Percentiles rank a stretch among this genome's conserved stretches.
These are phyloP conservation scores for Acrocephalus kingi DNA, from an alignment of 2,113 vertebrate species.

Conservation along the genomic window DNA sequence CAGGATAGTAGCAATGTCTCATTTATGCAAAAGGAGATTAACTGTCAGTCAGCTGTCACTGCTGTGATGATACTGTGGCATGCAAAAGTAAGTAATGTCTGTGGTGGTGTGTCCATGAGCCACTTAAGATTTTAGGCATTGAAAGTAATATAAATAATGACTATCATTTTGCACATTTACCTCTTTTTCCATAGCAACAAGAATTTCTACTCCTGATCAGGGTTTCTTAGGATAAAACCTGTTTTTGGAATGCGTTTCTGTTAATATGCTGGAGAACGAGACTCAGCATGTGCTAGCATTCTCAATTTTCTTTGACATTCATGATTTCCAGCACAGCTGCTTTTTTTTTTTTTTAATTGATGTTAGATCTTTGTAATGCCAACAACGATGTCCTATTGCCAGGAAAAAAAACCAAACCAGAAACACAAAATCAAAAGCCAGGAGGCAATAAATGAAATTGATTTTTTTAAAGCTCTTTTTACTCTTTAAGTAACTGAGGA, in stretches of 20 bases:
- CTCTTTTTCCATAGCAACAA: not conserved
- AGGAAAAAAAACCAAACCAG: not conserved
- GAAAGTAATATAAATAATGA: not conserved
- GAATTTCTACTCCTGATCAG: not conserved
- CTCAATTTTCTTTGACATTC: slow-evolving; percentile 35
- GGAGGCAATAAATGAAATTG: not conserved
- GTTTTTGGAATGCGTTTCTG: not conserved
- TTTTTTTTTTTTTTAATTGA: not conserved
- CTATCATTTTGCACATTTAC: not conserved
- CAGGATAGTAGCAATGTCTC: not conserved
- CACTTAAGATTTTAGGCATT: not conserved
- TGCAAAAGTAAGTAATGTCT: not conserved
- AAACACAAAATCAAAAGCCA: not conserved
- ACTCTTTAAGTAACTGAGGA: not conserved
- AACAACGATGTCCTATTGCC: not conserved
- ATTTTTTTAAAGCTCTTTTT: not conserved
- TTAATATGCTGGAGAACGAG: not conserved
- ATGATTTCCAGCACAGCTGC: not conserved
- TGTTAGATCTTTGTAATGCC: not conserved
- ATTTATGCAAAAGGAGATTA: not conserved
- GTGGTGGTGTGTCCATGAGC: not conserved
- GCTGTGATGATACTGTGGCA: not conserved
- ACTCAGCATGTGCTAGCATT: not conserved
- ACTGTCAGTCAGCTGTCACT: not conserved
- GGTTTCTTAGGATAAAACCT: not conserved